Evolutionary conservation across 2,797 vertebrate species (phyloP).

Genomic region (Catamblyrhynchus diadema): DNA sequence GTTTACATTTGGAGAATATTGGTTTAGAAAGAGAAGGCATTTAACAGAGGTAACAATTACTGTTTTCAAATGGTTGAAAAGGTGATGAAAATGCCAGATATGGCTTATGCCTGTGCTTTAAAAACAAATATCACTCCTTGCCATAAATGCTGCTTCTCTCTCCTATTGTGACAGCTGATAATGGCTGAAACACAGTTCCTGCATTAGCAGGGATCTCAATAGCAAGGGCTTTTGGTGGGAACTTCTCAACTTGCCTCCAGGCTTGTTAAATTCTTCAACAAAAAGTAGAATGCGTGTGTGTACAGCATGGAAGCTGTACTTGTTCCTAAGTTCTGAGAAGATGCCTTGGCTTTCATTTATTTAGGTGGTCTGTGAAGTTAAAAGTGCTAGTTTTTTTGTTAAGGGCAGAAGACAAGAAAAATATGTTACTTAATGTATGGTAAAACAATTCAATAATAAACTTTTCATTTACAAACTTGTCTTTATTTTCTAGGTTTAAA

Average conservation of each 20-base stretch:
- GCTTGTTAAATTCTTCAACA: not conserved
- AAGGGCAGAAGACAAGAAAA: not conserved
- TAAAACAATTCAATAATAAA: not conserved
- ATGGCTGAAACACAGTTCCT: not conserved
- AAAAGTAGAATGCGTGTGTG: rapidly evolving
- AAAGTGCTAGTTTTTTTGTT: not conserved
- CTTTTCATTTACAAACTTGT: not conserved
- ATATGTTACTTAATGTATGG: not conserved
- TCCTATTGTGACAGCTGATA: not conserved
- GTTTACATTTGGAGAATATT: constrained; percentile 43
- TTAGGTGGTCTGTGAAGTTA: not conserved
- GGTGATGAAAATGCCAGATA: constrained; percentile 38
- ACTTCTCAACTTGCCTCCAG: not conserved
- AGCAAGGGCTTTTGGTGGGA: not conserved
- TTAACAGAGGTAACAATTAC: constrained; percentile 50
- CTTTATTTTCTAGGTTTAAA: not conserved
- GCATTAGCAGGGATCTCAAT: not conserved
- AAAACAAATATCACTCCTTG: constrained; percentile 15
- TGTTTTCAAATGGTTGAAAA: constrained; percentile 52
- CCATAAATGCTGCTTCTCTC: not conserved
- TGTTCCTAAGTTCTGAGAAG: not conserved
- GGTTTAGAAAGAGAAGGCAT: constrained; percentile 44
- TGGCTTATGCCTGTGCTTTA: not conserved
- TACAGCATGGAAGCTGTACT: not conserved
- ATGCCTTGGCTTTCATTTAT: not conserved